A percentile compares a stretch with the other conserved stretches of the same genome.
These are phyloP conservation scores for Macquaria australasica DNA, from an alignment of 2,113 vertebrate genomes.

Conservation along the genomic window DNA sequence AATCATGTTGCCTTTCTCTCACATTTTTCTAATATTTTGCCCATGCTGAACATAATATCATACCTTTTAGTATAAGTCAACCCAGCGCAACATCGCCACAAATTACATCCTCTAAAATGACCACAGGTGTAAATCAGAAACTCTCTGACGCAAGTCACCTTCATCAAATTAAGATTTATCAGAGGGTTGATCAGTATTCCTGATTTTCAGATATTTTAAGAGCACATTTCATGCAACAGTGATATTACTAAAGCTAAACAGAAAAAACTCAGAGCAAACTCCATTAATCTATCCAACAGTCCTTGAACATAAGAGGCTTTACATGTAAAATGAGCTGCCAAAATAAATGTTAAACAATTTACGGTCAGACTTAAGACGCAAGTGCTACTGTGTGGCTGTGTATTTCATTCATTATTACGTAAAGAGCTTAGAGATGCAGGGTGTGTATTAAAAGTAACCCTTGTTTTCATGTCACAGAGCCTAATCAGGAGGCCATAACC, in stretches of 20 bases:
- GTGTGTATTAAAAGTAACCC: constrained; percentile 35
- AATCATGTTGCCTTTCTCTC: not conserved
- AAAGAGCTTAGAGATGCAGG: constrained; percentile 52
- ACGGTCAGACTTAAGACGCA: not conserved
- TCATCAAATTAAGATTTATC: not conserved
- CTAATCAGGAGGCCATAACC: constrained; percentile 54
- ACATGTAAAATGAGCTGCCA: constrained; percentile 19
- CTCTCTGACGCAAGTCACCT: not conserved
- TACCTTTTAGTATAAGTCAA: not conserved
- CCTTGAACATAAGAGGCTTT: constrained; percentile 8
- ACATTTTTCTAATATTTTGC: not conserved
- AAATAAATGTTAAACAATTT: not conserved
- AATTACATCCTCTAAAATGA: not conserved
- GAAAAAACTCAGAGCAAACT: not conserved
- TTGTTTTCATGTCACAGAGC: constrained; percentile 54
- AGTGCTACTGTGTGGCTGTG: constrained; percentile 33
- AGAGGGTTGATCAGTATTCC: not conserved
- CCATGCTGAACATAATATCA: not conserved
- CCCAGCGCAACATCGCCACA: not conserved
- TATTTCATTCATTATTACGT: constrained; percentile 40
- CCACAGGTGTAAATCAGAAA: not conserved
- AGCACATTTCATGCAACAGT: not conserved
- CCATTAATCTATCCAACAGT: not conserved
- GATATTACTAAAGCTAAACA: not conserved
- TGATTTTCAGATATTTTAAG: not conserved